Base-by-base conservation (phyloP, 2,797 vertebrate species). In the Garrulus glandarius region DNA sequence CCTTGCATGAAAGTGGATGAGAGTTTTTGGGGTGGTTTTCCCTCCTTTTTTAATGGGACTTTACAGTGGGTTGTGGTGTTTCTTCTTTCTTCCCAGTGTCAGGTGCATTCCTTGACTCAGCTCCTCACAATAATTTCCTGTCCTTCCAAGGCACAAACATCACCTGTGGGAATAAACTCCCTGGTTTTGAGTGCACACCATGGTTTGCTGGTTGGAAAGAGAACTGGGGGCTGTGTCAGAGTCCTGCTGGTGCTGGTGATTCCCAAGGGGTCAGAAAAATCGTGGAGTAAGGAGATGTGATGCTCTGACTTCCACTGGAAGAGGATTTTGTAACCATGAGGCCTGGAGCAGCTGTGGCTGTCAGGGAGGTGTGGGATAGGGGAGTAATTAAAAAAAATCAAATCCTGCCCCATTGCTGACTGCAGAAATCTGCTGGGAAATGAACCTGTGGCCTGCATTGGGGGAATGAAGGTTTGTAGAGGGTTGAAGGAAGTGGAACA, bases 271-370 rank as follows among this genome's bases (percentile, higher is more conserved):
- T 37, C 52, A 43, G 4, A n/a, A 11, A 15, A 36, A 8, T 14
- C 0, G 0, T 34, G 69, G 53, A 39, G 3, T 5, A 15, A 57
- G 70, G 59, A 61, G 29, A 30, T 72, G 5, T 19, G 77, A 4
- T 61, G 50, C 29, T 77, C 41, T 64, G 76, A 23, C 39, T 74
- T 18, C 19, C 20, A 3, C 29, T 81, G 56, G 55, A 10, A 49
- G 59, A 59, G 37, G 46, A 43, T 57, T 32, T 87, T n/a, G 16
- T 8, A 43, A 7, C 27, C 3, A 2, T 4, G 67, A 63, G 57
- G 56, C 22, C 30, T n/a, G 23, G 36, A 59, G 67, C 55, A 60
- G 87, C 80, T 60, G 1, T 74, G 69, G 92, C 82, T 94, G 72
- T 69, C 61, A 75, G 56, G 65, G 89, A 86, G 65, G 34, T 36